Evolutionary conservation across 2,888 invertebrate genomes (phyloP).

Genomic region (Rambutsinella grinnellia): DNA sequence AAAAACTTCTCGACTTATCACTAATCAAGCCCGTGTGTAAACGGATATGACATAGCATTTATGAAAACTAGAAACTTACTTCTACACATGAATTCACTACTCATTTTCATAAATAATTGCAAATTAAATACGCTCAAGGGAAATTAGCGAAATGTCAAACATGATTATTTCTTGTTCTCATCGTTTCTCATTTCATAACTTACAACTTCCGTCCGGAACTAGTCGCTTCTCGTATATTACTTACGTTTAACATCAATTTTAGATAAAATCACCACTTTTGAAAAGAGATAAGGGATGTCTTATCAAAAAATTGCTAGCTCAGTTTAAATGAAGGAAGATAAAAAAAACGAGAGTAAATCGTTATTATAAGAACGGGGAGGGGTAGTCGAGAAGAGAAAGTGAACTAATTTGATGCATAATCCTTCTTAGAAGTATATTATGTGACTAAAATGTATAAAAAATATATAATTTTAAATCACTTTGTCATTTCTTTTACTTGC

Average conservation of each 20-base stretch:
- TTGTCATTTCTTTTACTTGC: constrained; percentile 16
- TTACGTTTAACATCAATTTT: not conserved
- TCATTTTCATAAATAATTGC: not conserved
- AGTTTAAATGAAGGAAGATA: no score
- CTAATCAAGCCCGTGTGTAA: not conserved
- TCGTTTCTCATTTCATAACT: not conserved
- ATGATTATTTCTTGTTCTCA: not conserved
- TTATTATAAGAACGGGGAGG: not conserved
- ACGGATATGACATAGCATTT: no score
- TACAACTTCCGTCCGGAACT: constrained; percentile 47
- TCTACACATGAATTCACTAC: not conserved
- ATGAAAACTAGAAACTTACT: not conserved
- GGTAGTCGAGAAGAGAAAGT: constrained; percentile 26
- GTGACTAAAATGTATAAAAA: not conserved
- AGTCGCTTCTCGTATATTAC: not conserved
- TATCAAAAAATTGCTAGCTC: no score
- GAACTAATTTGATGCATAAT: constrained; percentile 1
- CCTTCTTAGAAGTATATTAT: not conserved
- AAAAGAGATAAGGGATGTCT: no score
- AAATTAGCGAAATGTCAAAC: not conserved
- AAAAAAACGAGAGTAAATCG: not conserved
- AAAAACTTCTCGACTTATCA: not conserved
- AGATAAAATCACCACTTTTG: no score
- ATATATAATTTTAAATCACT: constrained; percentile 25
- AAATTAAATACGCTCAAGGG: not conserved